Conservation (phyloP, 2,797 vertebrate species). For the Tarsius wallacei region DNA sequence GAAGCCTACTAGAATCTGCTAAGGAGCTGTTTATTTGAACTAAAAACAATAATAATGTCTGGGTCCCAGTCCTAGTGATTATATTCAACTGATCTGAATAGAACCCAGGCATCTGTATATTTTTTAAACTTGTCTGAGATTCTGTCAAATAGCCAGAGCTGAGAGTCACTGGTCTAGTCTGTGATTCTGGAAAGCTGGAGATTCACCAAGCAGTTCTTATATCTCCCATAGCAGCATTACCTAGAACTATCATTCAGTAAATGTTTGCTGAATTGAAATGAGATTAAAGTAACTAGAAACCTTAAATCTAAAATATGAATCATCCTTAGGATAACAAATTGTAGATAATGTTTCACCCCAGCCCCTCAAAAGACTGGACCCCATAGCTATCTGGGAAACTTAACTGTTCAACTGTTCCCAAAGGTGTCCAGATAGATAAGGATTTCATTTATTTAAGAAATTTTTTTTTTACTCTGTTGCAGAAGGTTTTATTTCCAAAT, state of each 20-base stretch:
- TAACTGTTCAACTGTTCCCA: background rate
- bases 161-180: background rate
- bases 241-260: background rate
- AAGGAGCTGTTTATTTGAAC: background rate
- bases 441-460: constrained; percentile 9
- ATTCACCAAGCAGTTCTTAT: background rate
- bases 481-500: background rate
- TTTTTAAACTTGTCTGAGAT: background rate
- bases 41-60: constrained; percentile 1
- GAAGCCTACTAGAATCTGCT: background rate
- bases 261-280: background rate
- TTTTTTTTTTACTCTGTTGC: background rate
- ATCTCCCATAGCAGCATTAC: background rate
- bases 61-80: background rate
- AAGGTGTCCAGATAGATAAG: background rate
- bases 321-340: background rate
- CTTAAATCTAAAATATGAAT: background rate
- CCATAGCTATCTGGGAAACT: background rate
- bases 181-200: background rate
- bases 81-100: background rate
- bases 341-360: background rate
- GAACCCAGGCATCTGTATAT: background rate
- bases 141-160: background rate
- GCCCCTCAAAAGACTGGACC: background rate
- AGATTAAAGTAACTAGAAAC: background rate